Evolutionary conservation across 2,888 invertebrate genomes (phyloP).

Genomic region (Amblyteles armatorius): DNA sequence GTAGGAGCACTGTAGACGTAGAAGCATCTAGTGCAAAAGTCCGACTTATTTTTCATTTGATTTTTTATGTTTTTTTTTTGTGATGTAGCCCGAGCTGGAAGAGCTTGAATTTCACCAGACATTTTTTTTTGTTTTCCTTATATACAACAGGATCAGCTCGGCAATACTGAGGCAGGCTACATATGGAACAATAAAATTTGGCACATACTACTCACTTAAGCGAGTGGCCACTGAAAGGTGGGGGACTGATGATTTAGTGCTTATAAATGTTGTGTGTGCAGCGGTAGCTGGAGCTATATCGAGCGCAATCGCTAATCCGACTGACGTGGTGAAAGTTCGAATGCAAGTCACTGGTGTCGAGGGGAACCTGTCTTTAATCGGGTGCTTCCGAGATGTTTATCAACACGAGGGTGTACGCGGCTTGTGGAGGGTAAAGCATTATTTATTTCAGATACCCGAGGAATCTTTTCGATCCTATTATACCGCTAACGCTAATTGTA

Average conservation of each 20-base stretch:
- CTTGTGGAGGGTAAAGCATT: slow-evolving; percentile 91
- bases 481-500: slow-evolving; percentile 23
- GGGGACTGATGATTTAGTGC: slow-evolving; percentile 83
- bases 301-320: slow-evolving; percentile 98
- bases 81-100: background rate
- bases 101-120: slow-evolving; percentile 27
- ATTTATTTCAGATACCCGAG: slow-evolving; percentile 10
- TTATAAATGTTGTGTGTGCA: slow-evolving; percentile 91
- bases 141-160: slow-evolving; percentile 91
- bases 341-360: slow-evolving; percentile 91
- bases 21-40: slow-evolving; percentile 49
- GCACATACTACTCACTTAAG: slow-evolving; percentile 96
- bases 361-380: slow-evolving; percentile 86
- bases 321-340: slow-evolving; percentile 97
- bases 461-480: background rate
- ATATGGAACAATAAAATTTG: slow-evolving; percentile 98
- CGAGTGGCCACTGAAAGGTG: slow-evolving; percentile 83
- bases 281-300: slow-evolving; percentile 95
- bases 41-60: background rate
- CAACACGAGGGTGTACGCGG: slow-evolving; percentile 93
- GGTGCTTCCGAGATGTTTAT: slow-evolving; percentile 94
- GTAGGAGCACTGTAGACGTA: slow-evolving; percentile 54
- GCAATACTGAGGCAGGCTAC: slow-evolving; percentile 97
- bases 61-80: slow-evolving; percentile 13
- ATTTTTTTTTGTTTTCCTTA: slow-evolving; percentile 56